Conservation (phyloP, 2,797 vertebrate species). For the Urosaurus nigricauda region DNA sequence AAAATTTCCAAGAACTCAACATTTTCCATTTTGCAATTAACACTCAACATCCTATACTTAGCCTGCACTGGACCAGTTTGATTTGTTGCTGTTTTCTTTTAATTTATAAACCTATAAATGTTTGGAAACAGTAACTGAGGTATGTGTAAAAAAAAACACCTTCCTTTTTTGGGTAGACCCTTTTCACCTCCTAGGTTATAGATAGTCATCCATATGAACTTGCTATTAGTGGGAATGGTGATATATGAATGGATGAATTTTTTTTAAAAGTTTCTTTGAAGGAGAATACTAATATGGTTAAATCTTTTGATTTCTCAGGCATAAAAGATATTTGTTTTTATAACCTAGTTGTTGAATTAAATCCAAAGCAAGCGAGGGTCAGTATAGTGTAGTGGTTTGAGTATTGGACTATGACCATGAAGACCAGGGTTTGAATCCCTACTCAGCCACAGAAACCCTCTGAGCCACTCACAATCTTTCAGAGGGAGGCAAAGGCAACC, state of each 20-base stretch:
- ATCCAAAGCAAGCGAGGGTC: too few species aligned
- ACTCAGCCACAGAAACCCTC: too few species aligned
- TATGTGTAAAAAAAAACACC: neutral
- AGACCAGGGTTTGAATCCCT: too few species aligned
- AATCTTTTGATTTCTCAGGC: neutral
- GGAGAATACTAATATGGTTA: neutral
- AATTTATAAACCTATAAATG: neutral
- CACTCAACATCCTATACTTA: neutral
- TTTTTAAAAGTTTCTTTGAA: neutral
- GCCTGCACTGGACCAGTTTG: neutral
- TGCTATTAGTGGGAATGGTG: neutral
- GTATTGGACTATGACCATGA: too few species aligned
- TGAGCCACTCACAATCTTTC: too few species aligned
- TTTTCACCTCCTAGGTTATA: neutral
- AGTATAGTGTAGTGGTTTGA: too few species aligned
- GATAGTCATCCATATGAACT: neutral
- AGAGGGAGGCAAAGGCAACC: too few species aligned
- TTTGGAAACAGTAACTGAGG: neutral
- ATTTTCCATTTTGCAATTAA: neutral
- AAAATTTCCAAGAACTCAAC: constrained; percentile 3
- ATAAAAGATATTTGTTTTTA: neutral
- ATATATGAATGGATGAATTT: neutral
- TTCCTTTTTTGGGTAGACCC: neutral
- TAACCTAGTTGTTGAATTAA: neutral
- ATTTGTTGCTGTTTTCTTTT: neutral